phyloP scores from a whole-genome alignment of 2,888 invertebrate genomes.

The Gastracanthus pulcherrimus region DNA sequence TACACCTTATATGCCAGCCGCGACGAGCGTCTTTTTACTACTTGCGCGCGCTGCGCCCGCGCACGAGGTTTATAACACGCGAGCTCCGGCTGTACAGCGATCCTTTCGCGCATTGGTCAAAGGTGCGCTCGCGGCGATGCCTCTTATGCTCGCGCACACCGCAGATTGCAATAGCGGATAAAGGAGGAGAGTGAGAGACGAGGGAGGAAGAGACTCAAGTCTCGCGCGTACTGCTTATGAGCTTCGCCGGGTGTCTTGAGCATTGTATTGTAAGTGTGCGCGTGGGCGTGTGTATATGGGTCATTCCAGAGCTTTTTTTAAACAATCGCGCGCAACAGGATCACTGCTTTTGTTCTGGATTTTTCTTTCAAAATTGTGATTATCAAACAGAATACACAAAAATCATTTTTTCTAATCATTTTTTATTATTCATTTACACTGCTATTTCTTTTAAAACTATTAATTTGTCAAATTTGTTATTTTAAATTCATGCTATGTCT shows the following conservation, averaged over 20 bases:
- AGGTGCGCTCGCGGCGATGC: background rate
- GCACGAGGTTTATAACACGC: background rate
- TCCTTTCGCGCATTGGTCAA: background rate
- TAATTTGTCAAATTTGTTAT: too few relatives aligned
- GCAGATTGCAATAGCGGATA: slow-evolving; percentile 17
- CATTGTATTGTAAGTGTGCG: too few relatives aligned
- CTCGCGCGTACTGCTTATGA: too few relatives aligned
- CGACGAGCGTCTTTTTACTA: background rate
- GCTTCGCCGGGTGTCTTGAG: too few relatives aligned
- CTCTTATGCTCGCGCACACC: background rate
- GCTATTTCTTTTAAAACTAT: too few relatives aligned
- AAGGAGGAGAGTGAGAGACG: background rate
- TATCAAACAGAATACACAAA: too few relatives aligned
- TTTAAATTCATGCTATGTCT: too few relatives aligned
- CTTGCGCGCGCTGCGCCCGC: background rate
- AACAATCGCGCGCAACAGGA: too few relatives aligned
- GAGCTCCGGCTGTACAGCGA: background rate
- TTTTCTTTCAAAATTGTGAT: too few relatives aligned
- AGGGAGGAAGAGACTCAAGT: background rate
- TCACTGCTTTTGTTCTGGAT: background rate
- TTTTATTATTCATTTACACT: too few relatives aligned
- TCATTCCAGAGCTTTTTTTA: background rate
- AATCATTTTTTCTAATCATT: too few relatives aligned
- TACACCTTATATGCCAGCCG: background rate
- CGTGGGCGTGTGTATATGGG: slow-evolving; percentile 1